A percentile compares a stretch with the other conserved stretches of the same genome.
These are phyloP conservation scores for Blastobasis lacticolella DNA, from an alignment of 2,888 invertebrate genomes.

Conservation along the genomic window DNA sequence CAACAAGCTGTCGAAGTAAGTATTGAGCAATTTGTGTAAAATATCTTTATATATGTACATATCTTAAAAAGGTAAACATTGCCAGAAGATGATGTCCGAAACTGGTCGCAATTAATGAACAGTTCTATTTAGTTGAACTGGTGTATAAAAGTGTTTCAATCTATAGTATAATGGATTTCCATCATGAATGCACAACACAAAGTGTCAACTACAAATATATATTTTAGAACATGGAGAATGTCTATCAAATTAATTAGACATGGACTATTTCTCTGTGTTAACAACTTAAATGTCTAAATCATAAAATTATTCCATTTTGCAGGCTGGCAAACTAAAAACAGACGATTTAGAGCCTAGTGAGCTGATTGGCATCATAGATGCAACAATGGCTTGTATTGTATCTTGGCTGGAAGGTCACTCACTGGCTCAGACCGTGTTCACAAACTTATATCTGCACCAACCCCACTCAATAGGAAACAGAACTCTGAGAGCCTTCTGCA, in stretches of 20 bases:
- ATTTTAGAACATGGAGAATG: no score
- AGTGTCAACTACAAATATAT: no score
- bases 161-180: no score
- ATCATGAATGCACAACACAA: no score
- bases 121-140: no score
- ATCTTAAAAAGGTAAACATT: no score
- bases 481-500: conserved; percentile 88
- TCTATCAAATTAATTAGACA: no score
- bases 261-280: no score
- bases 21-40: conserved; percentile 2
- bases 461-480: conserved; percentile 89
- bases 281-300: no score
- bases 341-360: conserved; percentile 84
- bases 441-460: conserved; percentile 94
- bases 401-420: conserved; percentile 99
- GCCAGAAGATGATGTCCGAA: no score
- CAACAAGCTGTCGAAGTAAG: conserved; percentile 87
- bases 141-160: no score
- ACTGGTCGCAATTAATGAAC: no score
- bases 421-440: conserved; percentile 97
- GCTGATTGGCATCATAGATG: conserved; percentile 94
- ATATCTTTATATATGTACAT: background rate
- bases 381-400: conserved; percentile 93
- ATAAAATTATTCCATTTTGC: conserved; percentile 24
- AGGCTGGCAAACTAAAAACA: conserved; percentile 86